Evolutionary conservation across 2,797 vertebrate species (phyloP).

Genomic region (Sebastes vulpes): DNA sequence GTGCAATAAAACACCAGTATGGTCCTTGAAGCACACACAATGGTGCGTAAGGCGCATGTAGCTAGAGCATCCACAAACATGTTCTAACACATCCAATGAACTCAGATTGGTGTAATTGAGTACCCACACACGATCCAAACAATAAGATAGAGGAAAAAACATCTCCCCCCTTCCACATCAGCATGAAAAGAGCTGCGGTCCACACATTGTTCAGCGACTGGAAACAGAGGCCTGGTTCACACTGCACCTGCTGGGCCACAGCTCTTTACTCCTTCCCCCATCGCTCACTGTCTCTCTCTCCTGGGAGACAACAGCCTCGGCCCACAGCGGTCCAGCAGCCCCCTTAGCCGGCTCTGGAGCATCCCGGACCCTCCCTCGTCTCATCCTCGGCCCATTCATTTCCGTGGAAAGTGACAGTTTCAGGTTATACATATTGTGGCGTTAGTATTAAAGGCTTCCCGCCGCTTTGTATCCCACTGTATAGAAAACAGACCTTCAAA

Average conservation of each 20-base stretch:
- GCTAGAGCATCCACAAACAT: neutral
- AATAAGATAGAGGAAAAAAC: neutral
- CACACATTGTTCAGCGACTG: conserved; percentile 52
- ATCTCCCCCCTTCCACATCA: conserved; percentile 15
- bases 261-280: conserved; percentile 64
- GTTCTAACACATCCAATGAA: conserved; percentile 13
- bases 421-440: conserved; percentile 77
- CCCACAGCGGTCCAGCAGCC: conserved; percentile 41
- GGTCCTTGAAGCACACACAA: neutral
- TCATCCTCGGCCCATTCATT: conserved; percentile 69
- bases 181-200: conserved; percentile 25
- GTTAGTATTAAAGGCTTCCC: conserved; percentile 69
- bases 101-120: conserved; percentile 9
- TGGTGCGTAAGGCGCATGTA: neutral
- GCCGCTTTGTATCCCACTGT: conserved; percentile 38
- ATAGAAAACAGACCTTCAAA: conserved; percentile 66
- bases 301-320: conserved; percentile 58
- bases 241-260: conserved; percentile 70
- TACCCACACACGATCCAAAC: conserved; percentile 15
- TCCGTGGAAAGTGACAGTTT: conserved; percentile 79
- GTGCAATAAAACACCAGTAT: neutral
- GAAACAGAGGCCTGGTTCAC: conserved; percentile 55
- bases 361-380: conserved; percentile 39
- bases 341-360: conserved; percentile 14
- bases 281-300: conserved; percentile 68